A percentile compares a stretch with the other conserved stretches of the same genome.
These are phyloP conservation scores for Mus pahari DNA, from an alignment of 2,113 vertebrate species.

Conservation along the genomic window DNA sequence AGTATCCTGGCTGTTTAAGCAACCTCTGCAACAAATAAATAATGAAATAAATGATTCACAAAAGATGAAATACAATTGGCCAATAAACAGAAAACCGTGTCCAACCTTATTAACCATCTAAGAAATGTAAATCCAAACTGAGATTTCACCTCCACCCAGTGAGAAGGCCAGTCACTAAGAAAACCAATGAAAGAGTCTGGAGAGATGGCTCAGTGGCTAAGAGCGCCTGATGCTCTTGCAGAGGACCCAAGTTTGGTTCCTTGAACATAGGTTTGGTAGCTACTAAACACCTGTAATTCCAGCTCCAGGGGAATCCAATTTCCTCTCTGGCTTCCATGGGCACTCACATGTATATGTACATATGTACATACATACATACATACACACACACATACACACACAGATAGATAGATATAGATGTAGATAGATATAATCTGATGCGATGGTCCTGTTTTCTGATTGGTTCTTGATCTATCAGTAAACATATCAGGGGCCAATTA, in stretches of 20 bases:
- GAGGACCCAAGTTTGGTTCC: not conserved
- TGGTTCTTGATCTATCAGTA: too few relatives aligned
- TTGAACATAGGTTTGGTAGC: not conserved
- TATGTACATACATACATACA: not conserved
- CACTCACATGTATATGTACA: not conserved
- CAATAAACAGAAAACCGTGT: not conserved
- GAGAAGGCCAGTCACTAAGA: not conserved
- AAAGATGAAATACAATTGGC: not conserved
- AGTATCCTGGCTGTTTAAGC: not conserved
- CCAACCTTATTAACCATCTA: not conserved
- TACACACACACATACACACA: not conserved
- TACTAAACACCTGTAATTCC: not conserved
- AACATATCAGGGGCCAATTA: too few relatives aligned
- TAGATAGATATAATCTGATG: too few relatives aligned
- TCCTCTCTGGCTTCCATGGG: not conserved
- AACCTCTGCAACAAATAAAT: not conserved
- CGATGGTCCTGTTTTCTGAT: too few relatives aligned
- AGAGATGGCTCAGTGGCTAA: not conserved
- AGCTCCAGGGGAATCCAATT: not conserved
- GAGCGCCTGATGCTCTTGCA: not conserved
- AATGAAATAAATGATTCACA: not conserved
- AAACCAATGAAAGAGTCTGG: not conserved
- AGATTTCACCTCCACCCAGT: not conserved
- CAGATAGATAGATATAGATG: too few relatives aligned
- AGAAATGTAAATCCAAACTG: not conserved